Conservation (phyloP, 1,140 invertebrate genomes). For the Zelostemma sp. region DNA sequence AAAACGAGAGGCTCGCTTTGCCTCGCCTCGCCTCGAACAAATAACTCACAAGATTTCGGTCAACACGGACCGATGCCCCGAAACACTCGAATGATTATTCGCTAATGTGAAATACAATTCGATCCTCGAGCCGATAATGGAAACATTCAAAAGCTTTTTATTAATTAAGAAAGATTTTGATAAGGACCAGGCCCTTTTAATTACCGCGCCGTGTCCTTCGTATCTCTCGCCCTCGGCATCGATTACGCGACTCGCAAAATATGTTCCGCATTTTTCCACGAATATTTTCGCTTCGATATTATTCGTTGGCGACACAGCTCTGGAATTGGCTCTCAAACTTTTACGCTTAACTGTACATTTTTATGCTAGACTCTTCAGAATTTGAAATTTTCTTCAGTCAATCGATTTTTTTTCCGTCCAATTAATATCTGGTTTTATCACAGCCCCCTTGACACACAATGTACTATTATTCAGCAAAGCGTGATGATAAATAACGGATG, state of each 20-base stretch:
- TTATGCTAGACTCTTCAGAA: no score
- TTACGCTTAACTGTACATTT: no score
- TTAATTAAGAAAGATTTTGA: not conserved
- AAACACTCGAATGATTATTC: not conserved
- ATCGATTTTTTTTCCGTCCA: no score
- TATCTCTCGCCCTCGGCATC: not conserved
- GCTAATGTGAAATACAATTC: not conserved
- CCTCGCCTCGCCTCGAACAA: constrained; percentile 20
- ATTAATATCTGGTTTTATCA: no score
- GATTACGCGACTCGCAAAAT: no score
- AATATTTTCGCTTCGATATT: no score
- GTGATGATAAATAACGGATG: constrained; percentile 6
- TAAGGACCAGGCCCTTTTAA: not conserved
- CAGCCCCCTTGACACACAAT: no score
- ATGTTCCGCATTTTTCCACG: no score
- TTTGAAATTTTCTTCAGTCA: no score
- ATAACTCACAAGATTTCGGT: constrained; percentile 17
- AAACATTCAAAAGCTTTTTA: not conserved
- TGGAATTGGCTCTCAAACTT: no score
- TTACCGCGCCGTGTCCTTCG: not conserved
- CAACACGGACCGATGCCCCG: not conserved
- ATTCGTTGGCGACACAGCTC: no score
- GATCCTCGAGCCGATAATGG: not conserved
- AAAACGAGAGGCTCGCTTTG: constrained; percentile 33
- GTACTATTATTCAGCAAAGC: no score